These are phyloP conservation scores for Alcis repandata DNA, from an alignment of 2,888 invertebrate genomes.

Conservation along the genomic window DNA sequence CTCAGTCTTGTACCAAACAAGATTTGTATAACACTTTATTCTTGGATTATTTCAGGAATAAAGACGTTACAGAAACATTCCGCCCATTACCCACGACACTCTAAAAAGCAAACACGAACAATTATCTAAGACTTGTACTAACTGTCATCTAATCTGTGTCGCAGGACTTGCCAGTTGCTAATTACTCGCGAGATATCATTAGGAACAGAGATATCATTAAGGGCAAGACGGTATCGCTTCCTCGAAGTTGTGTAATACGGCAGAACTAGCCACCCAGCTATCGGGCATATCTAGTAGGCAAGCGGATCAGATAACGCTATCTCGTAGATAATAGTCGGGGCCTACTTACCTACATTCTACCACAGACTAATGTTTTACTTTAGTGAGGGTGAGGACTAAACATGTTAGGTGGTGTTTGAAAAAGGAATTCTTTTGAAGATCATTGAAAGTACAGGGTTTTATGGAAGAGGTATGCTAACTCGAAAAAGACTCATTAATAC, in stretches of 20 bases:
- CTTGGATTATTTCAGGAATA: too few relatives aligned
- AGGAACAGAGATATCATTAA: constrained; percentile 8
- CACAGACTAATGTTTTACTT: neutral
- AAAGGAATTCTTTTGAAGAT: too few relatives aligned
- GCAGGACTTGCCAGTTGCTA: neutral
- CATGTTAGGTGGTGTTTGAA: neutral
- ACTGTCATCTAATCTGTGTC: neutral
- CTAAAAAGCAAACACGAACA: too few relatives aligned
- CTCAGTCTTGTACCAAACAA: too few relatives aligned
- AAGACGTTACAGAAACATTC: too few relatives aligned
- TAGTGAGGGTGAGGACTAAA: neutral
- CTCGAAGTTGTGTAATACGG: constrained; percentile 17
- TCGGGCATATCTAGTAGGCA: constrained; percentile 14
- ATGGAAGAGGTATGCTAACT: too few relatives aligned
- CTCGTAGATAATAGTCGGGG: constrained; percentile 18
- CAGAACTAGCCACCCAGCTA: constrained; percentile 1
- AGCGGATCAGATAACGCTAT: constrained; percentile 20
- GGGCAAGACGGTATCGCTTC: constrained; percentile 10
- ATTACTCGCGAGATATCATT: neutral
- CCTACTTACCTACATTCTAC: constrained; percentile 22
- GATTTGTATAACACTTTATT: too few relatives aligned
- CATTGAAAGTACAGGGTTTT: too few relatives aligned
- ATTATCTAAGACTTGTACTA: too few relatives aligned
- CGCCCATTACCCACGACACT: too few relatives aligned
- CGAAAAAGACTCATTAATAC: too few relatives aligned